phyloP scores from a whole-genome alignment of 2,797 vertebrate genomes.

The Brotula barbata region DNA sequence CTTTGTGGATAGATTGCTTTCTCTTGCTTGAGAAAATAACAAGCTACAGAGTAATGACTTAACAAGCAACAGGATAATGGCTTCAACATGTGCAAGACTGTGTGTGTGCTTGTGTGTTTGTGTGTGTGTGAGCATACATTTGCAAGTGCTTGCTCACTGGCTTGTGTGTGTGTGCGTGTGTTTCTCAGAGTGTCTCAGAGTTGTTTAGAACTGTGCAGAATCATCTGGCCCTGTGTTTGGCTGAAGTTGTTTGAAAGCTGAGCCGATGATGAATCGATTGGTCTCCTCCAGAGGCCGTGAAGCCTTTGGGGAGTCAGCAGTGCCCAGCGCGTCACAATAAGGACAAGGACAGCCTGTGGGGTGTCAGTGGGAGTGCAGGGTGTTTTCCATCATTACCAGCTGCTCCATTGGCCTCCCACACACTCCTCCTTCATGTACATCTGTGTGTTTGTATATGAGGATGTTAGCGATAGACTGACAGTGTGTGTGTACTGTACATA shows the following conservation, averaged over 20 bases:
- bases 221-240: constrained; percentile 58
- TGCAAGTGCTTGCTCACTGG: constrained; percentile 45
- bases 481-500: constrained; percentile 15
- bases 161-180: constrained; percentile 38
- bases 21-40: constrained; percentile 82
- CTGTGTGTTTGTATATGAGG: constrained; percentile 42
- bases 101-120: constrained; percentile 57
- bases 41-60: constrained; percentile 83
- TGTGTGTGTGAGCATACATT: constrained; percentile 54
- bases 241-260: constrained; percentile 71
- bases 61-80: constrained; percentile 83
- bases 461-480: constrained; percentile 28
- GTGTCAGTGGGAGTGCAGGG: constrained; percentile 59
- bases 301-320: constrained; percentile 54
- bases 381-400: constrained; percentile 77
- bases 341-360: constrained; percentile 66
- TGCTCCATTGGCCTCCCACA: constrained; percentile 67
- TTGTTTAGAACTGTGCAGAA: constrained; percentile 72
- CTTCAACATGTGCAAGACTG: constrained; percentile 77
- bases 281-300: constrained; percentile 48
- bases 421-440: constrained; percentile 34
- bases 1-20: constrained; percentile 78
- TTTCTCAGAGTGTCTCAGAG: constrained; percentile 44
- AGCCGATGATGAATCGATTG: constrained; percentile 53
- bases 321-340: constrained; percentile 53